Evolutionary conservation across 2,113 vertebrate species (phyloP), one percentile per base, ranked within the genome.

Genomic region (Vidua chalybeata): DNA sequence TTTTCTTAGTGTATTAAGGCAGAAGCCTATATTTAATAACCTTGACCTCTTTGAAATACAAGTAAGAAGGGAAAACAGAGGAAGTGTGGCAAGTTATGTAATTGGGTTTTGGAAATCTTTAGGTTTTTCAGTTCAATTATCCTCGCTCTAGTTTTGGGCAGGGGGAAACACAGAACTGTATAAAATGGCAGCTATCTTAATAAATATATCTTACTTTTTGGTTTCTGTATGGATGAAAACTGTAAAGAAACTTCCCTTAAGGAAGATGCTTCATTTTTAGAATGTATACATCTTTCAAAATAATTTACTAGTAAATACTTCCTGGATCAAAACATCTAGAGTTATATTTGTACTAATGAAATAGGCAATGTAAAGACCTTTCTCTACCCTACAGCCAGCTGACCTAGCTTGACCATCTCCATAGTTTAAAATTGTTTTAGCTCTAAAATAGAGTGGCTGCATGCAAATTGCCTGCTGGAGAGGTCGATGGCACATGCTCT

Each of bases 31-130:
- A 55, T 86, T 91, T 84, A 72, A 87, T 93, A 92, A 95, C 94
- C 87, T 96, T 96, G 92, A 52, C 94, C 94, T 92, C 83, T 86
- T 94, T 95, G 87, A 77, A 88, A 69, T 55, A 28, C 13, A 77
- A 84, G 33, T 45, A 46, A 61, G 45, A 91, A 35, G 39, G 64
- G 73, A 61, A 94, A 90, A 92, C 80, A 75, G 75, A 85, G 41
- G 56, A 90, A 93, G 27, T 84, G 33, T 88, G 49, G 45, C 68
- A 74, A 84, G 45, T 96, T 95, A 84, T 43, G 11, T 95, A 96
- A 90, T 51, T 71, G 59, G 4, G 13, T 90, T 96, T 92, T 72
- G 16, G 49, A 90, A 93, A 83, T 73, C 49, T 91, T 94, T 10
- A 59, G 31, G 23, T 89, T 95, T 84, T 93, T 89, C 63, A 79